These are phyloP conservation scores for Latrodectus hesperus DNA, from an alignment of 2,888 invertebrate genomes.

Conservation along the genomic window DNA sequence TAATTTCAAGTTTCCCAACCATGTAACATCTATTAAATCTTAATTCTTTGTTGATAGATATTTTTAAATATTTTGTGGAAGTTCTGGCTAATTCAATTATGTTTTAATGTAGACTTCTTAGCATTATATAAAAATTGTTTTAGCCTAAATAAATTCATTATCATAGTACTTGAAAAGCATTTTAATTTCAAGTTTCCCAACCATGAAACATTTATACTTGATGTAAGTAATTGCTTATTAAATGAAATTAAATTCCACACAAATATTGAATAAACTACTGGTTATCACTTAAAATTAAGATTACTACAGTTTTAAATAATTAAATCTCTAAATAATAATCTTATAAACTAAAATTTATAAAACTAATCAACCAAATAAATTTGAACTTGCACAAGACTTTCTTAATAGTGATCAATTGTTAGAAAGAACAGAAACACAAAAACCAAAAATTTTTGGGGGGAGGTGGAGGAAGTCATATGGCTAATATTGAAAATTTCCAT, in stretches of 20 bases:
- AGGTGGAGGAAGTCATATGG: no score
- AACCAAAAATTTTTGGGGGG: no score
- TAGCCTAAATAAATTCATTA: conserved; percentile 45
- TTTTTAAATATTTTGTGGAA: neutral
- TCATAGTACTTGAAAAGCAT: conserved; percentile 37
- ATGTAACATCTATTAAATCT: conserved; percentile 22
- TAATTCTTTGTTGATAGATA: neutral
- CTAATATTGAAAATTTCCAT: no score
- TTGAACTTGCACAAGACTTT: no score
- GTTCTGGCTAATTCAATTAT: neutral
- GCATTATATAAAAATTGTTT: neutral
- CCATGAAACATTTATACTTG: neutral
- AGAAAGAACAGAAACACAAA: no score
- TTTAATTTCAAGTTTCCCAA: conserved; percentile 49
- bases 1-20: conserved; percentile 46
- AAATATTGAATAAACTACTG: no score
- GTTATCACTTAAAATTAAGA: no score
- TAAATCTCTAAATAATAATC: no score
- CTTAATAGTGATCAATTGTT: no score
- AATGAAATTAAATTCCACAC: neutral
- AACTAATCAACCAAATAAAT: no score
- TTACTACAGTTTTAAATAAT: no score
- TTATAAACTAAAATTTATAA: no score
- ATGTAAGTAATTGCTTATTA: neutral
- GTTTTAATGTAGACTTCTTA: neutral